Base-by-base conservation (phyloP, 2,797 vertebrate species). In the Sciurus carolinensis region DNA sequence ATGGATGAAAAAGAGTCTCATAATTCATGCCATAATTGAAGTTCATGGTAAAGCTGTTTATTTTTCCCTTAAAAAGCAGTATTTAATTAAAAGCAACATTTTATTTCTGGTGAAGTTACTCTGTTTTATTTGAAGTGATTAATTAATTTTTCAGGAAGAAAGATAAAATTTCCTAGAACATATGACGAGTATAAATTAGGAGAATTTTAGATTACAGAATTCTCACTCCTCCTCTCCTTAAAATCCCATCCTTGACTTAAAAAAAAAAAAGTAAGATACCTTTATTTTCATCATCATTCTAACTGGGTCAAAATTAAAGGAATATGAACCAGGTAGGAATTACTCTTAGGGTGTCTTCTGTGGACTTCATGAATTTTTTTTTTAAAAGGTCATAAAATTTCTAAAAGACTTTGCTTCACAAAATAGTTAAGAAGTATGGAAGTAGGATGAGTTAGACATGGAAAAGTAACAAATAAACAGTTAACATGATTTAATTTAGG, bases 71-170 rank as follows among this genome's bases (percentile, higher is more conserved):
- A 39, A 89, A 82, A 92, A 73, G 54, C 59, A 62, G 7, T 62
- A 26, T 26, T 62, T 62, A 24, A 62, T 62, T 62, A 89, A 87
- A 91, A 75, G 26, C 30, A 36, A 3, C 54, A 50, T 52, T 90
- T 92, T 87, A 71, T 86, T 92, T 88, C 33, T 88, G 62, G 42
- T 66, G 2, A 73, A 81, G 17, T 83, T 52, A 57, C 22, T 59
- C 8, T 85, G 13, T 84, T 96, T 72, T 86, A 62, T 73, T 87
- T 73, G 57, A 52, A 36, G 59, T 73, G 85, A 85, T 52, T 84
- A 85, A 83, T 72, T 84, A 85, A 83, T 72, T 94, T 66, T 91
- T 92, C 17, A 81, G 44, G 39, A 80, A 76, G 47, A 64, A 84
- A 83, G 20, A 62, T 83, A 26, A 64, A 20, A 75, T 86, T 87